Evolutionary conservation across 23 tunicate genomes (phyloP).

Genomic region (Botrylloides violaceus): DNA sequence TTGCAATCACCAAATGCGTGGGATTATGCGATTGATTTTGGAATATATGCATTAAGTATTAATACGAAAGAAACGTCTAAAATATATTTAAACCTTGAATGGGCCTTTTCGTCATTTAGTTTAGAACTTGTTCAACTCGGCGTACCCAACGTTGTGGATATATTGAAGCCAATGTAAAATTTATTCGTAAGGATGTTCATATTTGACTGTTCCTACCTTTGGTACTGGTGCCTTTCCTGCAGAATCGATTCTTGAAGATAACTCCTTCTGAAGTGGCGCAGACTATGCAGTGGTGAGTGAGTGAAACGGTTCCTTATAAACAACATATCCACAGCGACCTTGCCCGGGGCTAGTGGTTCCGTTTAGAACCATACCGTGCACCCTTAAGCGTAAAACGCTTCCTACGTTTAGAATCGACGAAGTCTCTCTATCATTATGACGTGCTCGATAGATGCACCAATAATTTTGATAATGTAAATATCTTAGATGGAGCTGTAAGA

Average conservation of each 20-base stretch:
- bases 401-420: neutral
- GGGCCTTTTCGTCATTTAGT: no score
- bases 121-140: no score
- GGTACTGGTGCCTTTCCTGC: neutral
- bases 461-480: neutral
- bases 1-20: no score
- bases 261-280: conserved; percentile 1
- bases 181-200: neutral
- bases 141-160: no score
- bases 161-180: no score
- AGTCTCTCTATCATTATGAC: neutral
- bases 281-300: neutral
- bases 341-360: conserved; percentile 21
- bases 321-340: conserved; percentile 4
- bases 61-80: no score
- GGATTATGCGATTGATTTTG: no score
- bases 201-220: neutral
- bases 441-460: neutral
- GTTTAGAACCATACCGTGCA: neutral
- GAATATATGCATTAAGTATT: no score
- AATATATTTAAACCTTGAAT: no score
- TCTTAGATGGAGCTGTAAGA: no score
- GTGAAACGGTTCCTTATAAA: neutral
- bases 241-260: neutral
- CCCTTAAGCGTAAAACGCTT: neutral